Conservation (phyloP, 2,797 vertebrate species). For the Sebastes baramenuke region DNA sequence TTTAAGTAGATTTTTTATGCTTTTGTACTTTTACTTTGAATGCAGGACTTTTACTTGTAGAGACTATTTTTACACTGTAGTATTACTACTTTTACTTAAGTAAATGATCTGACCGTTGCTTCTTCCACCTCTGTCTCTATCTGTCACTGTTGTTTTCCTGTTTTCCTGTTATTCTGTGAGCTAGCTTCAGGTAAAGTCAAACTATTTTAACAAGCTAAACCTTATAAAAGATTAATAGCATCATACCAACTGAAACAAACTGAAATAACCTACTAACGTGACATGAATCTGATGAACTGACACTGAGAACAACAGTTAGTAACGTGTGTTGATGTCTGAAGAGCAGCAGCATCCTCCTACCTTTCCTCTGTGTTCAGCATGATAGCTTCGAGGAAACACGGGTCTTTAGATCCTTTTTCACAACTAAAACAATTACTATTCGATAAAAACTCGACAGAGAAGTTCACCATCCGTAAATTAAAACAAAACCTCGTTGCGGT, state of each 20-base stretch:
- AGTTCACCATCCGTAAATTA: conserved; percentile 73
- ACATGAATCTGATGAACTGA: background rate
- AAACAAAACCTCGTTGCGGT: background rate
- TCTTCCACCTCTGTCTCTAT: background rate
- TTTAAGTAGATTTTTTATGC: background rate
- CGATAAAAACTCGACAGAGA: conserved; percentile 69
- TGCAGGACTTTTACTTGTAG: background rate
- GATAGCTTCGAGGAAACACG: conserved; percentile 53
- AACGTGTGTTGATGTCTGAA: background rate
- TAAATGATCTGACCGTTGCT: accelerated
- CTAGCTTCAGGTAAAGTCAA: background rate
- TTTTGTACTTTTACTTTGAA: background rate
- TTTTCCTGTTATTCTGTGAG: background rate
- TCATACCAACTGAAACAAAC: background rate
- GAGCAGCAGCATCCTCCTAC: conserved; percentile 61
- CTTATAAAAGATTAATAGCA: background rate
- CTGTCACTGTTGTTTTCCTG: background rate
- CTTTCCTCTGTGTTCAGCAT: conserved; percentile 84
- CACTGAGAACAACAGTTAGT: background rate
- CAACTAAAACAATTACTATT: conserved; percentile 71
- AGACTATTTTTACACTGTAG: background rate
- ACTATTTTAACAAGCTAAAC: background rate
- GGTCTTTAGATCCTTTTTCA: conserved; percentile 62
- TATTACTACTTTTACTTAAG: background rate
- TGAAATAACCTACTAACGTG: background rate